phyloP scores from a whole-genome alignment of 2,888 invertebrate genomes.

The Polietes domitor region DNA sequence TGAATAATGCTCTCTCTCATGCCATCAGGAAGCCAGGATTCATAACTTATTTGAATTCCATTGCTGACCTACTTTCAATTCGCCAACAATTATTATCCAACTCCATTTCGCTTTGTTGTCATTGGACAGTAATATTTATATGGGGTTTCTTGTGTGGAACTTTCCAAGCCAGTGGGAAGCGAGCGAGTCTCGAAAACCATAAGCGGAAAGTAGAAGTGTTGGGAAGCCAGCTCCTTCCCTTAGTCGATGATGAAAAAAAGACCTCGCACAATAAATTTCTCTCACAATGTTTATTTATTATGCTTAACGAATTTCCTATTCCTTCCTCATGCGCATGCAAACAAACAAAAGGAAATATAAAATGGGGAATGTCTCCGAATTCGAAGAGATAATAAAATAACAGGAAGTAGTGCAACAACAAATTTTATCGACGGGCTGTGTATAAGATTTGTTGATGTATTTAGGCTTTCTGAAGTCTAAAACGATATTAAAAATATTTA shows the following conservation, averaged over 20 bases:
- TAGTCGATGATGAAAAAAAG: too few relatives aligned
- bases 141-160: neutral
- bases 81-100: neutral
- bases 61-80: neutral
- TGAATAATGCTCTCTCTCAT: too few relatives aligned
- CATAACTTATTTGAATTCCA: too few relatives aligned
- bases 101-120: neutral
- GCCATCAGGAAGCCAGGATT: too few relatives aligned
- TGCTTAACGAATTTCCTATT: constrained; percentile 48
- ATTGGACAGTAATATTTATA: neutral
- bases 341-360: neutral
- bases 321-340: neutral
- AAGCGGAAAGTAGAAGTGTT: neutral
- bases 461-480: too few relatives aligned
- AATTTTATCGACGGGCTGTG: too few relatives aligned
- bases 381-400: too few relatives aligned
- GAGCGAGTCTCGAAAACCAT: neutral
- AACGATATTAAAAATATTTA: too few relatives aligned
- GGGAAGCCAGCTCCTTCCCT: neutral
- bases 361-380: constrained; percentile 25
- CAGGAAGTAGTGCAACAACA: too few relatives aligned
- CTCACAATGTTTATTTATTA: constrained; percentile 49
- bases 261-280: constrained; percentile 40
- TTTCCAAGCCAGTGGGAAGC: neutral
- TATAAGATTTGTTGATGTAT: too few relatives aligned